Evolutionary conservation across 64 coral and sea anemone genomes (phyloP).

Genomic region (Cladopsammia gracilis): DNA sequence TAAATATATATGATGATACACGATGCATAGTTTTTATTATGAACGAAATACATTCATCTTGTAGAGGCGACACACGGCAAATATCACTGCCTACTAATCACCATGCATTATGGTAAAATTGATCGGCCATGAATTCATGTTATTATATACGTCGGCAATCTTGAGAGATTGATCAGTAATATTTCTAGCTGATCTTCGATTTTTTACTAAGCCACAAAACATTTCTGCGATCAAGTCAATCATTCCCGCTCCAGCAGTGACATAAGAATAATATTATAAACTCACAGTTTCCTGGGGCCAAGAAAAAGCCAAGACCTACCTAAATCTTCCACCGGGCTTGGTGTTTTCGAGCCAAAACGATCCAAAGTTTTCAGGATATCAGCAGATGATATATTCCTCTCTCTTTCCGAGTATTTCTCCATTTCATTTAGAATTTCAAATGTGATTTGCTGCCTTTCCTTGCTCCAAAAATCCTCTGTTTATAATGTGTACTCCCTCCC

Average conservation of each 20-base stretch:
- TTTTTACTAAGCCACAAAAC: background rate
- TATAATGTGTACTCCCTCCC: background rate
- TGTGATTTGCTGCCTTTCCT: background rate
- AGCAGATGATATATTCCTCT: slow-evolving; percentile 26
- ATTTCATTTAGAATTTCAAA: slow-evolving; percentile 29
- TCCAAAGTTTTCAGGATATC: slow-evolving; percentile 59
- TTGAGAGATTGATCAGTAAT: too few relatives aligned
- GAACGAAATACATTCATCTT: too few relatives aligned
- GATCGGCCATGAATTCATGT: too few relatives aligned
- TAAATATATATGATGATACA: too few relatives aligned
- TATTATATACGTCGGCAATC: too few relatives aligned
- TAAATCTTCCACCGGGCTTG: slow-evolving; percentile 3
- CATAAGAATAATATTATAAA: background rate
- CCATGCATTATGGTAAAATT: too few relatives aligned
- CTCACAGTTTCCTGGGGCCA: background rate
- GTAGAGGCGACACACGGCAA: background rate
- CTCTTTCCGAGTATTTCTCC: slow-evolving; percentile 1
- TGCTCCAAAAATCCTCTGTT: background rate
- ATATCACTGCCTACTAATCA: too few relatives aligned
- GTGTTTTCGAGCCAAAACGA: slow-evolving; percentile 44
- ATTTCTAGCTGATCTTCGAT: background rate
- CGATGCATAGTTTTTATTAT: too few relatives aligned
- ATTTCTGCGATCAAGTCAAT: background rate
- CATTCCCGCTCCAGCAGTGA: background rate
- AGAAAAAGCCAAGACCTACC: background rate